Conservation (phyloP, 2,797 vertebrate genomes). For the Melanotaenia pygmaea region DNA sequence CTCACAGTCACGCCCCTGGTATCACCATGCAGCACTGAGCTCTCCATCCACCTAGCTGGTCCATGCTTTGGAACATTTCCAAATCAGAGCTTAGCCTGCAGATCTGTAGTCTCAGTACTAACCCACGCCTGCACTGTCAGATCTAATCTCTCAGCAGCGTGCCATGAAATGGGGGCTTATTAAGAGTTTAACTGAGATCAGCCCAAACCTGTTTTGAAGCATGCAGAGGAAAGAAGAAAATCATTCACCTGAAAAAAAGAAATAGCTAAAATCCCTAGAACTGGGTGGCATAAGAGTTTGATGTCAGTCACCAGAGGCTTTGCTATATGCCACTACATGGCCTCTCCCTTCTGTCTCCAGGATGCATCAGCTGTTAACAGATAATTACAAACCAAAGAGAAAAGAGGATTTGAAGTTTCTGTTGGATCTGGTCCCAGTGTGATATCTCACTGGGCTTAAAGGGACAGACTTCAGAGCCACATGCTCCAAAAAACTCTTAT, state of each 20-base stretch:
- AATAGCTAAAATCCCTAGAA: constrained; percentile 48
- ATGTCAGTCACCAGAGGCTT: constrained; percentile 58
- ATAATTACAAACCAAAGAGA: constrained; percentile 77
- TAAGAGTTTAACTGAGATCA: constrained; percentile 78
- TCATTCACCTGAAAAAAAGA: constrained; percentile 61
- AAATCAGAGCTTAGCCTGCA: constrained; percentile 72
- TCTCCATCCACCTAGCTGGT: constrained; percentile 49
- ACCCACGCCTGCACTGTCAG: constrained; percentile 74
- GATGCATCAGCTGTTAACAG: constrained; percentile 65
- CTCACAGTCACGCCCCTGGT: constrained; percentile 31
- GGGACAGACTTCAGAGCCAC: constrained; percentile 64
- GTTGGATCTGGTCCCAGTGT: constrained; percentile 71
- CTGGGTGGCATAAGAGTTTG: constrained; percentile 60
- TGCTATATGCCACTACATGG: constrained; percentile 40
- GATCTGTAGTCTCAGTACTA: constrained; percentile 71
- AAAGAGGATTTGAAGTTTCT: constrained; percentile 75
- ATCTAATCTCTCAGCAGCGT: constrained; percentile 74
- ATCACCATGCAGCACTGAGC: constrained; percentile 37
- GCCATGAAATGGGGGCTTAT: constrained; percentile 78
- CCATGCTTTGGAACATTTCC: constrained; percentile 67
- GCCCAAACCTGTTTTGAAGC: constrained; percentile 53
- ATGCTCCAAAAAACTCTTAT: constrained; percentile 44
- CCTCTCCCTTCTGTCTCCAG: constrained; percentile 61
- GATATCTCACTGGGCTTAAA: constrained; percentile 62
- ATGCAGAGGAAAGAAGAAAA: constrained; percentile 41